These are phyloP conservation scores for Heteronetta atricapilla DNA, from an alignment of 2,113 vertebrate genomes.

Conservation along the genomic window DNA sequence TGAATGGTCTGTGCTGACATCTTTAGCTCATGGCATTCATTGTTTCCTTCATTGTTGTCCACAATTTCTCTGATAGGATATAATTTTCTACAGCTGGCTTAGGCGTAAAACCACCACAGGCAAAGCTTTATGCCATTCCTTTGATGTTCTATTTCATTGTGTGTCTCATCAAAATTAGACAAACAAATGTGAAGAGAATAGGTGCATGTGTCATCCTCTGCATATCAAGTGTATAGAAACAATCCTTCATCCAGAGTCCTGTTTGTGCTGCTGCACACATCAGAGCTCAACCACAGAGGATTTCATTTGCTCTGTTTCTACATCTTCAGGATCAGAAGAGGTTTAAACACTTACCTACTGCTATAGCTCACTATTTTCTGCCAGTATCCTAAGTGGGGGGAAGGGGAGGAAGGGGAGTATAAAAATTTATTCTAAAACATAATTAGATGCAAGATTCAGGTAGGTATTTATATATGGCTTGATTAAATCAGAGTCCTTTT, in stretches of 20 bases:
- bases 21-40: conserved; percentile 29
- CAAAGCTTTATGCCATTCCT: conserved; percentile 35
- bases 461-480: conserved; percentile 58
- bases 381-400: conserved; percentile 41
- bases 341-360: conserved; percentile 42
- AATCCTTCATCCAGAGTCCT: neutral
- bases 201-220: neutral
- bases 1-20: conserved; percentile 21
- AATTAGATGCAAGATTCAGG: conserved; percentile 61
- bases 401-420: neutral
- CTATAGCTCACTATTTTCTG: conserved; percentile 67
- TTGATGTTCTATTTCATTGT: conserved; percentile 21
- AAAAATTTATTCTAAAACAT: conserved; percentile 41
- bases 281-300: neutral
- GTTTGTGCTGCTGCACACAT: neutral
- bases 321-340: conserved; percentile 46
- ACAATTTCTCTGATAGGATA: neutral
- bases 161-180: conserved; percentile 35
- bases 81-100: conserved; percentile 48
- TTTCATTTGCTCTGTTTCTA: conserved; percentile 59
- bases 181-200: conserved; percentile 37
- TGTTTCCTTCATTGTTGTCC: neutral
- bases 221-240: neutral
- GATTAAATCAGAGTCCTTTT: conserved; percentile 69
- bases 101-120: neutral